Evolutionary conservation across 2,888 invertebrate genomes (phyloP), one percentile per base, ranked within the genome.

Genomic region (Cryptocheilus praepositus): DNA sequence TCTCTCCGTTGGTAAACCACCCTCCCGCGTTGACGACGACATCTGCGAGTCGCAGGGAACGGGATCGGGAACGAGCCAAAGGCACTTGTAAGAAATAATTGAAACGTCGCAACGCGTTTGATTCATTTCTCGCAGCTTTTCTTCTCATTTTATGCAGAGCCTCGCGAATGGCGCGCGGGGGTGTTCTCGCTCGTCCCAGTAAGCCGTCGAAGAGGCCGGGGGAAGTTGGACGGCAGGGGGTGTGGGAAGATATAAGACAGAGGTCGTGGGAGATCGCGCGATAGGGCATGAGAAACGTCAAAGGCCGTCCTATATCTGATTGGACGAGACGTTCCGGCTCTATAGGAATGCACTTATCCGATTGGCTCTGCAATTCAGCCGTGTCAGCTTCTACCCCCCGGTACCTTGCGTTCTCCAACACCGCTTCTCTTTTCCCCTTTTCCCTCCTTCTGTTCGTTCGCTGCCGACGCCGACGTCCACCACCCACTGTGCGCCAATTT

Each of bases 341-440:
- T 83, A 85, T 83, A 83, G 84, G 86, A 87, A 88, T 85, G 85
- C 84, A 87, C 86, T 88, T 88, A 88, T 88, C 86, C 87, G 88
- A 88, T 88, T 88, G 88, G 88, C 86, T 82, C 78, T 70, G 83
- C 85, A 82, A 85, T 86, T 88, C 82, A 73, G 83, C 80, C 82
- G 83, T 84, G 85, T 86, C 87, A 86, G 86, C 86, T 83, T 73
- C 60, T 75, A 73, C 59, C 61, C 25, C 28, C 49, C 43, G 43
- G 15, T 64, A 61, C 71, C 70, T 62, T 55, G 61, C 67, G 61
- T 55, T 64, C 67, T 61, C 54, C 43, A 8, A 22, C 44, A 18
- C 36, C 45, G 49, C 19, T 44, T 65, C 46, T 25, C 22, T 28
- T 18, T 49, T 43, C 36, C 21, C 62, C 45, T 53, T 52, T 51